Evolutionary conservation across 2,888 invertebrate genomes (phyloP).

Genomic region (Drosophila neoperkinsi): DNA sequence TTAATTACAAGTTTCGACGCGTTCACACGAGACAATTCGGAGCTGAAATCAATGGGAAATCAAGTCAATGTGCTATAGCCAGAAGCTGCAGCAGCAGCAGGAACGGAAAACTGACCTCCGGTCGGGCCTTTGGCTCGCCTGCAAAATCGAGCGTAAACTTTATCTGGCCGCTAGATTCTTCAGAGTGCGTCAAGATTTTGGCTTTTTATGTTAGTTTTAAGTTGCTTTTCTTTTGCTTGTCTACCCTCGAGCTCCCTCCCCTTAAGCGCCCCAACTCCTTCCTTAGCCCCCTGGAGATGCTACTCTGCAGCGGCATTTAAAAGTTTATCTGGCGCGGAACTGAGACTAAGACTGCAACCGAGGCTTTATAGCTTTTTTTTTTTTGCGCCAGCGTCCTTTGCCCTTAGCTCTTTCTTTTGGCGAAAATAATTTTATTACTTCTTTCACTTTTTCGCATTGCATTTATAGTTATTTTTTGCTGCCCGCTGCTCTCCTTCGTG

Average conservation of each 20-base stretch:
- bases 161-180: conserved; percentile 49
- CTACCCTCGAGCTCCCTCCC: conserved; percentile 3
- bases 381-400: conserved; percentile 30
- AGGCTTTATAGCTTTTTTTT: conserved; percentile 56
- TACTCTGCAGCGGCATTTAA: conserved; percentile 69
- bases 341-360: conserved; percentile 21
- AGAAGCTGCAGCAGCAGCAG: conserved; percentile 1
- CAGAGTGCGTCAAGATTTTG: conserved; percentile 60
- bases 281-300: conserved; percentile 7
- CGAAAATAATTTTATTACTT: conserved; percentile 80
- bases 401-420: conserved; percentile 59
- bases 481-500: neutral
- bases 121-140: conserved; percentile 14
- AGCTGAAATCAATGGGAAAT: conserved; percentile 56
- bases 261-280: neutral
- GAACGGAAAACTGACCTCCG: conserved; percentile 6
- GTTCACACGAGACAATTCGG: conserved; percentile 62
- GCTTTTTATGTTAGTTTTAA: conserved; percentile 75
- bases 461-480: conserved; percentile 28
- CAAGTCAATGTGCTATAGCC: conserved; percentile 18
- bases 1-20: conserved; percentile 76
- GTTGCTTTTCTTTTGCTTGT: conserved; percentile 38
- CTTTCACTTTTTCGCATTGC: conserved; percentile 57
- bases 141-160: conserved; percentile 72
- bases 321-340: conserved; percentile 70